Base-by-base conservation (phyloP, 2,113 vertebrate genomes). In the Pollachius pollachius region DNA sequence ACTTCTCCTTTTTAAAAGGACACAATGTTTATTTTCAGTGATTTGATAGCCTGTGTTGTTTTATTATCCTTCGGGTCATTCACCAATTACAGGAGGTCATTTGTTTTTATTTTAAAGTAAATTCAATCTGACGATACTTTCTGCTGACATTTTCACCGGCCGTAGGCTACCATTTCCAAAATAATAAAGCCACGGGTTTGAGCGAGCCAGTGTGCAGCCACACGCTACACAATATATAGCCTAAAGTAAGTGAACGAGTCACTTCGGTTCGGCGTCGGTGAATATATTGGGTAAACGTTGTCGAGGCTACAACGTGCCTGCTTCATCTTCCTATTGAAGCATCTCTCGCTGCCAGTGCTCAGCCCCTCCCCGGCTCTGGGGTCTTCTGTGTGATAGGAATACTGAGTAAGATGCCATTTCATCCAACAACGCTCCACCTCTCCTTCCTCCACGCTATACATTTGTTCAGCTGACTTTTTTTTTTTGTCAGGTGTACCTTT, bases 401-500 rank as follows among this genome's bases (percentile, higher is more conserved):
- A 92, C 92, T 89, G 91, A 93, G 88, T 89, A 90, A 91, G 90
- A 90, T 88, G 87, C 90, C 89, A 85, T 92, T 91, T 91, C 88
- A 90, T 92, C 90, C 92, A 84, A 90, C 85, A 48, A 9, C 41
- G 41, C 41, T 48, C 41, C 41, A 48, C 41, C 41, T 48, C 41
- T 48, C 2, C 12, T 13, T 48, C 12, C 9, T 9, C 41, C 8
- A 48, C 8, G 41, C 41, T 48, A 12, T 13, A 48, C 41, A 13
- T 13, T 48, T 48, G 8, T 48, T 48, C 41, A 13, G 8, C 41
- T 13, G 41, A 48, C 41, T 48, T 48, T 48, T 9, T 48, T 13
- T 7, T 48, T 9, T 13, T 9, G 8, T 13, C 41, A 13, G 8
- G 8, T 48, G 41, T 11, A 48, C 41, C 8, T 48, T 48, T 9